Evolutionary conservation across 2,113 vertebrate species (phyloP).

Genomic region (Leptocoma aspasia): DNA sequence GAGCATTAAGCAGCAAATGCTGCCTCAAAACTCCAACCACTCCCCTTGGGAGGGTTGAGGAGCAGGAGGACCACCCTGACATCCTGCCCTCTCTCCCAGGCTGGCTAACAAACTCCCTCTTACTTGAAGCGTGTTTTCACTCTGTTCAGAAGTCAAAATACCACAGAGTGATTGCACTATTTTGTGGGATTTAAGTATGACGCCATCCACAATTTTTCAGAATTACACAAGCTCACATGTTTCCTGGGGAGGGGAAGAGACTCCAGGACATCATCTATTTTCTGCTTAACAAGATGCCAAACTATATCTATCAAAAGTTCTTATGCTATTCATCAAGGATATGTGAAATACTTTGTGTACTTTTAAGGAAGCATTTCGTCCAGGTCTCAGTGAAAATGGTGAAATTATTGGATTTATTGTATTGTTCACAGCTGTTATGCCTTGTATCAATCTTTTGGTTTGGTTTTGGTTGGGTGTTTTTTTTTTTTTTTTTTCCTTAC

Average conservation of each 20-base stretch:
- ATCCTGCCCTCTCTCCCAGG: neutral
- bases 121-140: neutral
- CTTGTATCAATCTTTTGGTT: neutral
- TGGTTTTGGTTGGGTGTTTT: rapidly evolving
- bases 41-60: neutral
- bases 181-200: conserved; percentile 59
- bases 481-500: neutral
- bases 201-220: conserved; percentile 44
- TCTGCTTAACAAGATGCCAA: neutral
- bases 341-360: neutral
- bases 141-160: conserved; percentile 38
- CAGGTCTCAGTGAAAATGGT: neutral
- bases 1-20: neutral
- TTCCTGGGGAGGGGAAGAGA: neutral
- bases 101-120: neutral
- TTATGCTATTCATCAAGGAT: neutral
- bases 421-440: neutral
- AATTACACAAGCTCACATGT: conserved; percentile 50
- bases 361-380: neutral
- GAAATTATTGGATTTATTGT: neutral
- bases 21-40: neutral
- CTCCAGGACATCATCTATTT: conserved; percentile 11
- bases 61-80: neutral
- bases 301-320: neutral
- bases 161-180: conserved; percentile 31